These are phyloP conservation scores for Myrmecobius fasciatus DNA, from an alignment of 2,113 vertebrate species.

Conservation along the genomic window DNA sequence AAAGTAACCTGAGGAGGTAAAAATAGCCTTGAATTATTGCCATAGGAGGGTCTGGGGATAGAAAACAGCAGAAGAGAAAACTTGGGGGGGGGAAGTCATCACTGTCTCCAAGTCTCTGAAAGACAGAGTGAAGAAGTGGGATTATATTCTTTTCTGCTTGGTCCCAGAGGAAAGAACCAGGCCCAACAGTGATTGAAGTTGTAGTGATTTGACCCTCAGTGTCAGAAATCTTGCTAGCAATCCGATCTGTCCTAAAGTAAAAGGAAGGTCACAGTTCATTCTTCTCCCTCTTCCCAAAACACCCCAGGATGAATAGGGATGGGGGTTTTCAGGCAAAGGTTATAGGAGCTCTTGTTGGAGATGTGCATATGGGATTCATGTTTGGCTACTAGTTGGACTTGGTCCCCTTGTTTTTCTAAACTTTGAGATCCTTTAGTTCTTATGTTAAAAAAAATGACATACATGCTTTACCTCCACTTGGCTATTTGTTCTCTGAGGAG, in stretches of 20 bases:
- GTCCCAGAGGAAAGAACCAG: too few relatives aligned
- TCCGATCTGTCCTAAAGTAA: background rate
- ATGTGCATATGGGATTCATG: background rate
- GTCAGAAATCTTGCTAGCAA: background rate
- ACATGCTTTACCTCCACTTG: background rate
- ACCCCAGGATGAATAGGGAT: background rate
- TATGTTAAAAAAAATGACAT: background rate
- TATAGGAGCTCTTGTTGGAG: background rate
- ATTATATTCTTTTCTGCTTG: background rate
- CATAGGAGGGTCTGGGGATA: background rate
- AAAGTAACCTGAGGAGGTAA: background rate
- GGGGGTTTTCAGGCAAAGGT: background rate
- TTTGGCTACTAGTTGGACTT: background rate
- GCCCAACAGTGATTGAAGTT: too few relatives aligned
- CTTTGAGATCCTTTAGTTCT: background rate
- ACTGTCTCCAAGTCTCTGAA: background rate
- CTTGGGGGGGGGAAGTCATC: background rate
- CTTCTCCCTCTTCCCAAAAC: background rate
- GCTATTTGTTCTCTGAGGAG: background rate
- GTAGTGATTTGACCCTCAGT: too few relatives aligned
- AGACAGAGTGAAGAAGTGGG: background rate
- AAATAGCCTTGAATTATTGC: background rate
- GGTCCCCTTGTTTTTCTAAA: background rate
- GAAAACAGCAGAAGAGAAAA: background rate
- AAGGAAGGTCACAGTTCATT: background rate